Percentiles rank a stretch among this genome's conserved stretches.
phyloP scores from a whole-genome alignment of 2,888 invertebrate genomes.

The Entomobrya multifasciata region DNA sequence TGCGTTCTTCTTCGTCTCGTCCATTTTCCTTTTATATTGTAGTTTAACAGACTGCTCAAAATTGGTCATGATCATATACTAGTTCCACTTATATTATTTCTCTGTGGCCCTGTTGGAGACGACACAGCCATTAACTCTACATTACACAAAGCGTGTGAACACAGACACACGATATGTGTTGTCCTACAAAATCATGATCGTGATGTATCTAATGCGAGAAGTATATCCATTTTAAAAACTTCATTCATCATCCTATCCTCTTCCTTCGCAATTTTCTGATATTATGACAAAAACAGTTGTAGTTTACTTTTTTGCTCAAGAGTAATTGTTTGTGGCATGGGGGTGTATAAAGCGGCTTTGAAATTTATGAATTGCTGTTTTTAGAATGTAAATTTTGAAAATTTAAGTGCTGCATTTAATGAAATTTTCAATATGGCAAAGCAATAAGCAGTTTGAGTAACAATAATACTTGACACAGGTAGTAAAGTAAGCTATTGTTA shows the following conservation, averaged over 20 bases:
- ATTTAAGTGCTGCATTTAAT: too few relatives aligned
- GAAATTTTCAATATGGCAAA: too few relatives aligned
- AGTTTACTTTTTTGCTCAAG: not conserved
- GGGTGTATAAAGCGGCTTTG: not conserved
- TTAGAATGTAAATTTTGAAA: too few relatives aligned
- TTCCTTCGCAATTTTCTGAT: slow-evolving; percentile 14
- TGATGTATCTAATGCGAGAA: slow-evolving; percentile 21
- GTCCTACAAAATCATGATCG: slow-evolving; percentile 20
- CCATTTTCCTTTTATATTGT: not conserved
- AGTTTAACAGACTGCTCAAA: slow-evolving; percentile 34
- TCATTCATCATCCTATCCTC: slow-evolving; percentile 4
- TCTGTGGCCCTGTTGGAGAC: slow-evolving; percentile 51
- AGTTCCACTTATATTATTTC: slow-evolving; percentile 2
- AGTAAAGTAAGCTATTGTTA: too few relatives aligned
- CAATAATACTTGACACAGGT: too few relatives aligned
- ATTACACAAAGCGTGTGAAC: slow-evolving; percentile 51
- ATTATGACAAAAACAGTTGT: slow-evolving; percentile 32
- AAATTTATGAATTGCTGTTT: too few relatives aligned
- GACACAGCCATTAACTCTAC: slow-evolving; percentile 30
- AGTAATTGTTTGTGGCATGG: not conserved
- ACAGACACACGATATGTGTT: slow-evolving; percentile 13
- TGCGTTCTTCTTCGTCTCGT: slow-evolving; percentile 1
- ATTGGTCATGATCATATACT: slow-evolving; percentile 54
- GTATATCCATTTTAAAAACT: not conserved
- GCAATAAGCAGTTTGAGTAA: too few relatives aligned